phyloP scores from a whole-genome alignment of 1,140 invertebrate genomes.

The Phymorhynchus buccinoides region DNA sequence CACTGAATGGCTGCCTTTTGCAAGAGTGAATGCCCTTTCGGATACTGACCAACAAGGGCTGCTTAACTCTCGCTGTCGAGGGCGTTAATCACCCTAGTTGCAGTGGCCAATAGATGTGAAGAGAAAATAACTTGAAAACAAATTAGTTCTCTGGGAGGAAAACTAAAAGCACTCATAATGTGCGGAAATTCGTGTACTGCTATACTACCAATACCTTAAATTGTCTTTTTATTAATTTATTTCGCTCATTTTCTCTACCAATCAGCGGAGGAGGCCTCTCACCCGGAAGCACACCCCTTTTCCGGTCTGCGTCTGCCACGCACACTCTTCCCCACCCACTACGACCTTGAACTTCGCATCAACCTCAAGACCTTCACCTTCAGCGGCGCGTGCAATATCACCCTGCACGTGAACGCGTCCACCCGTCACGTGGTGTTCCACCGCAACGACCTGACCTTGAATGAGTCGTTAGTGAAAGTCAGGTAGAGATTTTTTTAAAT shows the following conservation, averaged over 20 bases:
- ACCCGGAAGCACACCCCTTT: constrained; percentile 40
- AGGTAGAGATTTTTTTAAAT: too few species aligned
- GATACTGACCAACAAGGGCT: too few species aligned
- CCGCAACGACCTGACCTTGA: constrained; percentile 26
- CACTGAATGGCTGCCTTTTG: too few species aligned
- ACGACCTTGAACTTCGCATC: constrained; percentile 53
- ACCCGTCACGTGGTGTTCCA: constrained; percentile 60
- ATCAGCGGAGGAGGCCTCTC: neutral
- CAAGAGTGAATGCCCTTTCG: too few species aligned
- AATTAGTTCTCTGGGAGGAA: too few species aligned
- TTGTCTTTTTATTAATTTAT: neutral
- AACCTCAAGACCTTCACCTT: constrained; percentile 55
- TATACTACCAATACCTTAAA: neutral
- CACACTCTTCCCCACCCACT: constrained; percentile 52
- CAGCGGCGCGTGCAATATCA: constrained; percentile 54
- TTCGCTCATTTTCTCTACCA: neutral
- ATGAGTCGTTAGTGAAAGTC: constrained; percentile 9
- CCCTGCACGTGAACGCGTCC: constrained; percentile 36
- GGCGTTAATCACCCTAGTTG: too few species aligned
- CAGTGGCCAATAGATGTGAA: too few species aligned
- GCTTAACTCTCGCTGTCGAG: too few species aligned
- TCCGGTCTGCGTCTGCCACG: constrained; percentile 54
- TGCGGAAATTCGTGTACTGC: too few species aligned
- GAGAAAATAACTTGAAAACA: too few species aligned
- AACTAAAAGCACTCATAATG: too few species aligned